Evolutionary conservation across 1,140 invertebrate species (phyloP), one percentile per base, ranked within the genome.

Genomic region (Neomicropteryx cornuta): DNA sequence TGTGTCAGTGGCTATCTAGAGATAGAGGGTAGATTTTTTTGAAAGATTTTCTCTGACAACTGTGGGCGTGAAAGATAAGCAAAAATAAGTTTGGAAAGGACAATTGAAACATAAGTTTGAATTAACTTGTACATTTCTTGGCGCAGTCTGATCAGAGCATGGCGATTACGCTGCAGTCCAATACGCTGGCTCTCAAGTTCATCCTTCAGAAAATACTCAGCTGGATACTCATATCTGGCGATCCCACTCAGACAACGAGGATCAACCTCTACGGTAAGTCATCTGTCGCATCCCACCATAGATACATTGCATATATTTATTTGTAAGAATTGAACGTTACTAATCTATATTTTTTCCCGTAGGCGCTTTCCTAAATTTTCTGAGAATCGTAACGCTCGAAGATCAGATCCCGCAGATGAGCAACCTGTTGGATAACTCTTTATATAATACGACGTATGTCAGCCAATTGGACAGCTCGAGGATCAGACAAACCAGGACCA

Each of bases 181-280:
- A 76, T 44, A 71, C 70, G 3, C 65, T 76, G 4, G 78, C 74
- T 41, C 60, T 84, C 19, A 80, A 83, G 31, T 77, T 79, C 30
- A 80, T 85, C 19, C 45, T 84, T 2, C 75, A 75, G 36, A 75
- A 77, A 31, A 71, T 82, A 8, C 53, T 83, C 0, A 76, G 81
- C 46, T 83, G 77, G 78, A 82, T 84, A 2, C 56, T 83, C 21
- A 69, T 76, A 8, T 77, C 79, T 3, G 77, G 79, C 28, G 73
- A 75, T 0, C 75, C 76, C 0, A 79, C 78, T 2, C 88, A 91
- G 50, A 83, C 87, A 51, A 76, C 91, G 23, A 62, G 87, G 31
- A 83, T 87, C 0, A 89, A 92, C 58, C 59, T 92, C 3, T 93
- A 93, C 52, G 83, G 77, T n/a, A n/a, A n/a, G n/a, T n/a, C n/a